Conservation (phyloP, 2,888 invertebrate genomes). For the Drosophila mayaguana region DNA sequence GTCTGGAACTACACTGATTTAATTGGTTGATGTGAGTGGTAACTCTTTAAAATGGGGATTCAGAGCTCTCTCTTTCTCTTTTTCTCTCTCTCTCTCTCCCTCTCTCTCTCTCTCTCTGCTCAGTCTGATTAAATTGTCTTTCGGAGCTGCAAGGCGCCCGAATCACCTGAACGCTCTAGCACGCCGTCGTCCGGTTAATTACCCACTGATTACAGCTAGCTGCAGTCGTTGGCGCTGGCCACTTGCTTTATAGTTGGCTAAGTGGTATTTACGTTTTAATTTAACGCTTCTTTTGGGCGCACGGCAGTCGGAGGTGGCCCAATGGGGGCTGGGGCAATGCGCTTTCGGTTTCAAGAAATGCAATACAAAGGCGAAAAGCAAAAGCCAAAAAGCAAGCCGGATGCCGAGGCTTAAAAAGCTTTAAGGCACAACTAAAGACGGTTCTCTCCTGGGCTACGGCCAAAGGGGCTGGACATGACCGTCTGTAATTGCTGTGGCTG, state of each 20-base stretch:
- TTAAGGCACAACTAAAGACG: conserved; percentile 63
- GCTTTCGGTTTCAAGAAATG: conserved; percentile 78
- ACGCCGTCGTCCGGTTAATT: conserved; percentile 65
- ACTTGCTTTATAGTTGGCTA: conserved; percentile 78
- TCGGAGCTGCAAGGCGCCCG: conserved; percentile 64
- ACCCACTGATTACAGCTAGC: conserved; percentile 74
- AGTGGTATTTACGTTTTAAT: conserved; percentile 84
- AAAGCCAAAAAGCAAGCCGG: conserved; percentile 57
- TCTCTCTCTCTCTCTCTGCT: not conserved
- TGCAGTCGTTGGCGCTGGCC: conserved; percentile 44
- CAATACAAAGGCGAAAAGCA: conserved; percentile 53
- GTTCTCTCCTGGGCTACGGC: conserved; percentile 12
- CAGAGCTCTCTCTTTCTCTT: not conserved
- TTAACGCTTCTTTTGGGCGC: conserved; percentile 79
- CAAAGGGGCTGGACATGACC: conserved; percentile 59
- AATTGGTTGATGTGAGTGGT: conserved; percentile 35
- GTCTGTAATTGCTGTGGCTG: conserved; percentile 77
- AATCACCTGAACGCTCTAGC: conserved; percentile 55
- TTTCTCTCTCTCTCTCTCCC: too few species aligned
- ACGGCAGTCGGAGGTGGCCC: conserved; percentile 12
- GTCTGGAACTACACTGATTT: conserved; percentile 24
- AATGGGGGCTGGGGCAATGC: conserved; percentile 43
- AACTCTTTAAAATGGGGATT: conserved; percentile 17
- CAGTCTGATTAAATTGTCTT: conserved; percentile 61
- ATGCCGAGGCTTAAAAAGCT: conserved; percentile 65